Base-by-base conservation (phyloP, 2,888 invertebrate species). In the Xestobium rufovillosum region DNA sequence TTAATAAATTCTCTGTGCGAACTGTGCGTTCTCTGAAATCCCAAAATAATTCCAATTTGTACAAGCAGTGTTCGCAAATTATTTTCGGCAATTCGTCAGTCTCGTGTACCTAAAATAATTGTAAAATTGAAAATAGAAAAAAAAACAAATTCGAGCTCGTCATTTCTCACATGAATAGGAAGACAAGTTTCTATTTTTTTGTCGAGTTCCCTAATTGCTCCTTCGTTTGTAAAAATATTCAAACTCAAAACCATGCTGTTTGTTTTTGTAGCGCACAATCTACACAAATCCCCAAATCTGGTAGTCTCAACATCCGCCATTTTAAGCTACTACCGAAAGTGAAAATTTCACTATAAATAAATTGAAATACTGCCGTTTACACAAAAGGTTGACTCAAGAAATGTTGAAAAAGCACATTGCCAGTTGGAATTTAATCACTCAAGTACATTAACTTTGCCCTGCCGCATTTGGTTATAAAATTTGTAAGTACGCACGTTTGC, bases 111-210 rank as follows among this genome's bases (percentile, higher is more conserved):
- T 74, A 45, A 14, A 59, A 60, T 33, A 39, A 46, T 8, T 15
- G n/a, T n/a, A n/a, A n/a, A n/a, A n/a, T n/a, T n/a, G n/a, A 3
- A 34, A 42, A 35, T 27, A 34, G 38, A 28, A 38, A 44, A 42
- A 34, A 10, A 14, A 26, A 13, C n/a, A 19, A 6, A n/a, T 19
- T 19, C 23, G n/a, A 19, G 23, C 6, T 19, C 23, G 23, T n/a
- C n/a, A n/a, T n/a, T n/a, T n/a, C 26, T 60, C 58, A 73, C 75
- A 64, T 73, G 70, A 27, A 75, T 61, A 34, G 74, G 72, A 52
- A 75, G 65, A 57, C 74, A 75, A 36, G 67, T 66, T 45, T 69
- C 64, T 40, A 75, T 75, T 60, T 75, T 75, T 57, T 72, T 72
- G 46, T 66, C 67, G 28, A 75, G 66, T 57, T 73, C 69, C 43